Evolutionary conservation across 1,140 invertebrate genomes (phyloP), one percentile per base, ranked within the genome.

Genomic region (Schlechtendalia chinensis): DNA sequence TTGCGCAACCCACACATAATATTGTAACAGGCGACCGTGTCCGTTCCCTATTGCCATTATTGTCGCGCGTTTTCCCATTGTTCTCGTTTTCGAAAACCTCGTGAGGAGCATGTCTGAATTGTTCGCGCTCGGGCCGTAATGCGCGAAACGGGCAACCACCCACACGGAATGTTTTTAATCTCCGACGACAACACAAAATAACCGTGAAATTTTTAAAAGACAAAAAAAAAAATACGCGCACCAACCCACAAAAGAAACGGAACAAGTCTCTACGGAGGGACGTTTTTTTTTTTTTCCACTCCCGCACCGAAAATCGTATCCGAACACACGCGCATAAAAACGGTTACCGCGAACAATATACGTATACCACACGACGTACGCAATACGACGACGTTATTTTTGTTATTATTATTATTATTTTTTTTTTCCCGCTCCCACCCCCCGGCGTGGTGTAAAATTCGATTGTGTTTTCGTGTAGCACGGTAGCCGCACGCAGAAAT

Each of bases 391-490:
- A 39, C 32, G 32, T n/a, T n/a, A n/a, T n/a, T n/a, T n/a, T n/a
- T n/a, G n/a, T n/a, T n/a, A n/a, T n/a, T n/a, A n/a, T n/a, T n/a
- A n/a, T n/a, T n/a, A n/a, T n/a, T n/a, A n/a, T n/a, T n/a, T 39
- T 8, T 39, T 39, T 39, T 8, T 8, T 39, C 56, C 56, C 1
- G n/a, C 24, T 8, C 24, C 58, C 24, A 10, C 63, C 14, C 19
- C 16, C n/a, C 17, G 72, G 10, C 59, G 72, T 45, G 72, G 72
- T 79, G 56, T 79, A 17, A 61, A 79, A 79, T 63, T 59, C 58
- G 58, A 79, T 79, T 77, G 75, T 79, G 58, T 79, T 63, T 67
- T 61, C 0, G 75, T 22, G 75, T 79, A 79, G 75, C 75, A 79
- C 75, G 75, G 75, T 79, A 79, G 75, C 75, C 17, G 58, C 58